Evolutionary conservation across 1,140 invertebrate species (phyloP).

Genomic region (Tetranychus cinnabarinus): DNA sequence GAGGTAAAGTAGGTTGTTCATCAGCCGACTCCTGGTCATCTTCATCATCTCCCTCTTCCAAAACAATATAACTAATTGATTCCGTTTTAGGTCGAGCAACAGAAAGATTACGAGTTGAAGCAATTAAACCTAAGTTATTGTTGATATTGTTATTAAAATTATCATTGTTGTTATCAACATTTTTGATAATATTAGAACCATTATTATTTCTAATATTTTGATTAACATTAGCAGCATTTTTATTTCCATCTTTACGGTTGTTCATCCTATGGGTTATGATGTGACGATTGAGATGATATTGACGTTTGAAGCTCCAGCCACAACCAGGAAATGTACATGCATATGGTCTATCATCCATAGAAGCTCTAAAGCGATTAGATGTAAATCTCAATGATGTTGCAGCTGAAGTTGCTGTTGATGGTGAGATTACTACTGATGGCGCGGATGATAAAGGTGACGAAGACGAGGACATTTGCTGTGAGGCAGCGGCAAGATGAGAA

Average conservation of each 20-base stretch:
- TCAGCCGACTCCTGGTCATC: not conserved
- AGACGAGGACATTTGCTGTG: not conserved
- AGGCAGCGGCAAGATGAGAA: not conserved
- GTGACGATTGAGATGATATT: constrained; percentile 3
- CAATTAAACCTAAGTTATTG: too few relatives aligned
- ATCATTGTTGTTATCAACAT: too few relatives aligned
- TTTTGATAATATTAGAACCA: too few relatives aligned
- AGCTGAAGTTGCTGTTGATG: not conserved
- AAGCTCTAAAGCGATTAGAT: not conserved
- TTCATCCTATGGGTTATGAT: constrained; percentile 1
- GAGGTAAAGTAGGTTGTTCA: not conserved
- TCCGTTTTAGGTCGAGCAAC: too few relatives aligned
- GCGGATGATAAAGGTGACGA: too few relatives aligned
- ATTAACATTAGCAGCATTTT: too few relatives aligned
- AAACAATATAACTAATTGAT: too few relatives aligned
- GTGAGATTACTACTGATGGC: not conserved
- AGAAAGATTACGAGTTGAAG: too few relatives aligned
- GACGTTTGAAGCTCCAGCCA: not conserved
- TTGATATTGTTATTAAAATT: too few relatives aligned
- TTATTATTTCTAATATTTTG: too few relatives aligned
- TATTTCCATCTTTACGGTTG: too few relatives aligned
- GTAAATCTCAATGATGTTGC: not conserved
- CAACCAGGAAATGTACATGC: not conserved
- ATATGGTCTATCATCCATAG: constrained; percentile 1
- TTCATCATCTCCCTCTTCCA: not conserved